Evolutionary conservation across 2,113 vertebrate genomes (phyloP).

Genomic region (Puma concolor): DNA sequence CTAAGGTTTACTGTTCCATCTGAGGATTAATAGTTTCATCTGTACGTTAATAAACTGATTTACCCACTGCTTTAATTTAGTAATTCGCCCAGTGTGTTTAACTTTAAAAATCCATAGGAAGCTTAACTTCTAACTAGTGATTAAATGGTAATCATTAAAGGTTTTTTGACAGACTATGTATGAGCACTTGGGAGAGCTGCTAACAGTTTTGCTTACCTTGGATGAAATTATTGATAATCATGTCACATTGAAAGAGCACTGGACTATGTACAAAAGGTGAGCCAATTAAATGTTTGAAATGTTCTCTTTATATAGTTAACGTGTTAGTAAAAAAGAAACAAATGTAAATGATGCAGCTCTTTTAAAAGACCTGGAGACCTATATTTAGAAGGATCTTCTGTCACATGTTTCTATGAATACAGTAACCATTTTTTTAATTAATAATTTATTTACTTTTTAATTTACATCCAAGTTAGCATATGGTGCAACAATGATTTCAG

Average conservation of each 20-base stretch:
- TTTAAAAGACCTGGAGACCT: neutral
- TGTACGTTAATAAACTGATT: conserved; percentile 16
- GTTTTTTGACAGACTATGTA: conserved; percentile 92
- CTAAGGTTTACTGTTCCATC: neutral
- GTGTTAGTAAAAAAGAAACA: conserved; percentile 22
- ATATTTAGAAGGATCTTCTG: neutral
- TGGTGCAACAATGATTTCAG: too few relatives aligned
- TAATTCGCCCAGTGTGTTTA: conserved; percentile 37
- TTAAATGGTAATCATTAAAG: conserved; percentile 69
- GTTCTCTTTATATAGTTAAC: neutral
- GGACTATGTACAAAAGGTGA: conserved; percentile 99
- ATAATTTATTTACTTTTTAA: too few relatives aligned
- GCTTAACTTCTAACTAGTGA: conserved; percentile 70
- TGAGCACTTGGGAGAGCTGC: conserved; percentile 96
- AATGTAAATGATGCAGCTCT: neutral
- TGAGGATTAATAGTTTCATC: neutral
- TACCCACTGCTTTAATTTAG: neutral
- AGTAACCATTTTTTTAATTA: neutral
- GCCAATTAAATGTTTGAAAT: conserved; percentile 47
- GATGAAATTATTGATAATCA: conserved; percentile 99
- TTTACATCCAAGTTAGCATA: too few relatives aligned
- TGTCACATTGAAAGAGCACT: conserved; percentile 95
- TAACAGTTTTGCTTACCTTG: conserved; percentile 94
- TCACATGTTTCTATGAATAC: neutral
- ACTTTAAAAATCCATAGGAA: conserved; percentile 44